These are phyloP conservation scores for Gorsachius magnificus DNA, from an alignment of 2,797 vertebrate species.

Conservation along the genomic window DNA sequence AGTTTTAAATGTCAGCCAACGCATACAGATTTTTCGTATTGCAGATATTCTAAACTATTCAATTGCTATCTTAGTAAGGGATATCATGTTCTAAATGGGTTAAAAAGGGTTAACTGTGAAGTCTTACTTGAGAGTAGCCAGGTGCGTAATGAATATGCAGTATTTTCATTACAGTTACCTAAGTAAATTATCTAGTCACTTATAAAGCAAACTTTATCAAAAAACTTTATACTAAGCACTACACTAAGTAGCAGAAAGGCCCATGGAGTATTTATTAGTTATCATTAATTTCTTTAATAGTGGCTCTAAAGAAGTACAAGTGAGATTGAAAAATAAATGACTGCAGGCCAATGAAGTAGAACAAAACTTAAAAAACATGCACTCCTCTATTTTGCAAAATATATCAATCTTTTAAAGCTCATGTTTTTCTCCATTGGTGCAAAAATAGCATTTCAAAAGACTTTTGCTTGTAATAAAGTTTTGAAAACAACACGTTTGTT, in stretches of 20 bases:
- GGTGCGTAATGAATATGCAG: not conserved
- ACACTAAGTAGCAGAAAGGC: not conserved
- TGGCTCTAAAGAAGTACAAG: not conserved
- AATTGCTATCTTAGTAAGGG: not conserved
- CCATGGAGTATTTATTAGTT: not conserved
- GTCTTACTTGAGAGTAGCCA: not conserved
- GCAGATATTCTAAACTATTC: not conserved
- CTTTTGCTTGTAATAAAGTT: not conserved
- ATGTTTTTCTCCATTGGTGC: not conserved
- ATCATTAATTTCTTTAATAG: not conserved
- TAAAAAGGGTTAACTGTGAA: not conserved
- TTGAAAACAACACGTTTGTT: not conserved
- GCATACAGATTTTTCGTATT: not conserved
- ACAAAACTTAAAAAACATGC: not conserved
- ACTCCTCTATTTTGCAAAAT: not conserved
- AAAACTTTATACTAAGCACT: not conserved
- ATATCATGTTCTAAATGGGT: not conserved
- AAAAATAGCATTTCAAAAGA: conserved; percentile 11
- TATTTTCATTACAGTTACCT: not conserved
- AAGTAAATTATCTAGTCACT: not conserved
- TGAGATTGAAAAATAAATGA: conserved; percentile 19
- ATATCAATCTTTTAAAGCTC: not conserved
- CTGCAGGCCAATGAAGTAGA: not conserved
- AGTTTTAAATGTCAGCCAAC: not conserved
- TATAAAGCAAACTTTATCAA: not conserved